Evolutionary conservation across 1,140 invertebrate species (phyloP).

Genomic region (Cydia fagiglandana): DNA sequence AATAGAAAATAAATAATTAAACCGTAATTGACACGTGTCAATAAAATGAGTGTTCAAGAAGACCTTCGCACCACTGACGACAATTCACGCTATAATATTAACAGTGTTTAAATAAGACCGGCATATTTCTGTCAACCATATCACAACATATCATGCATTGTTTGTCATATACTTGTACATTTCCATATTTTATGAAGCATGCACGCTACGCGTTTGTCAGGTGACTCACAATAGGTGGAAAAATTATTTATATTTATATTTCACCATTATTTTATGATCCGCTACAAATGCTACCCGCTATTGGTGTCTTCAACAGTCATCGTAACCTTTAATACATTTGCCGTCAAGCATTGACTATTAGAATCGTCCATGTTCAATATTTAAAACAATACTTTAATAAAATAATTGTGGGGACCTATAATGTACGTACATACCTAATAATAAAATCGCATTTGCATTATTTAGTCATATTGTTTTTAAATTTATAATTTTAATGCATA

Average conservation of each 20-base stretch:
- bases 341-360: too few species aligned
- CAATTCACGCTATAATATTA: constrained; percentile 12
- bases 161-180: constrained; percentile 16
- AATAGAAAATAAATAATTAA: background rate
- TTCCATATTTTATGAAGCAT: constrained; percentile 30
- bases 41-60: background rate
- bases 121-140: constrained; percentile 15
- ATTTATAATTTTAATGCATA: too few species aligned
- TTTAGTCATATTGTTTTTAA: background rate
- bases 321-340: too few species aligned
- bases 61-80: constrained; percentile 3
- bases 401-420: background rate
- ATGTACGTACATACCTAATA: background rate
- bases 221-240: constrained; percentile 14
- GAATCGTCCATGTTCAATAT: too few species aligned
- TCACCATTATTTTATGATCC: background rate
- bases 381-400: too few species aligned
- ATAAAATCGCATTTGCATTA: background rate
- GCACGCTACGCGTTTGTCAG: constrained; percentile 6
- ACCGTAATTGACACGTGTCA: background rate
- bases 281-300: background rate
- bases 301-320: too few species aligned
- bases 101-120: constrained; percentile 14
- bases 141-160: constrained; percentile 26
- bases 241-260: constrained; percentile 19